Conservation (phyloP, 2,888 invertebrate species). For the Cataglyphis albicans region DNA sequence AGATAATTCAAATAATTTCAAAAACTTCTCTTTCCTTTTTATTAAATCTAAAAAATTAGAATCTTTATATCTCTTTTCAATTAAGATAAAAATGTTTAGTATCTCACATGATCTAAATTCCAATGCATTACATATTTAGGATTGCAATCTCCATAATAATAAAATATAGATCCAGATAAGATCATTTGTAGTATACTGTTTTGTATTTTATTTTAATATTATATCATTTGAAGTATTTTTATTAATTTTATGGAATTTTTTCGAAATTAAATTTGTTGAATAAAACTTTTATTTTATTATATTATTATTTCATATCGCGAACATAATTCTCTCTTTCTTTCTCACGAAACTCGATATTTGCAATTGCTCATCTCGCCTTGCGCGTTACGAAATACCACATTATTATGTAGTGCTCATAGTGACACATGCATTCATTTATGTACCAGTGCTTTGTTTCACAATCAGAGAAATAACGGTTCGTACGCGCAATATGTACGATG, state of each 20-base stretch:
- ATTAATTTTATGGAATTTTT: background rate
- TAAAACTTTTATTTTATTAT: background rate
- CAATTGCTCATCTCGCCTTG: slow-evolving; percentile 40
- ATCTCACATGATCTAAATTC: background rate
- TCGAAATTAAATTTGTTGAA: background rate
- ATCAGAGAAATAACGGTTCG: slow-evolving; percentile 62
- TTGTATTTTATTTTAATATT: background rate
- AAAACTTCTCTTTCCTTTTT: background rate
- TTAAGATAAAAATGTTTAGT: background rate
- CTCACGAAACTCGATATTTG: background rate
- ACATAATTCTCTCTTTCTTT: background rate
- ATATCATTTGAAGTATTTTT: background rate
- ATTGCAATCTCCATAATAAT: background rate
- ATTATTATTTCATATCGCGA: background rate
- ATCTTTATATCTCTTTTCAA: background rate
- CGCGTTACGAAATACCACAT: slow-evolving; percentile 28
- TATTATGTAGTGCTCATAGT: slow-evolving; percentile 25
- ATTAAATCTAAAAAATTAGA: background rate
- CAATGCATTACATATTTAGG: background rate
- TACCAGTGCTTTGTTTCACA: slow-evolving; percentile 56
- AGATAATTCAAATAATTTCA: background rate
- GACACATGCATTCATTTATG: slow-evolving; percentile 15
- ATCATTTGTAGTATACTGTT: background rate
- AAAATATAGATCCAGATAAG: background rate
- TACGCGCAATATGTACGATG: background rate